phyloP scores from a whole-genome alignment of 2,888 invertebrate genomes.

The Drosophila rubida region DNA sequence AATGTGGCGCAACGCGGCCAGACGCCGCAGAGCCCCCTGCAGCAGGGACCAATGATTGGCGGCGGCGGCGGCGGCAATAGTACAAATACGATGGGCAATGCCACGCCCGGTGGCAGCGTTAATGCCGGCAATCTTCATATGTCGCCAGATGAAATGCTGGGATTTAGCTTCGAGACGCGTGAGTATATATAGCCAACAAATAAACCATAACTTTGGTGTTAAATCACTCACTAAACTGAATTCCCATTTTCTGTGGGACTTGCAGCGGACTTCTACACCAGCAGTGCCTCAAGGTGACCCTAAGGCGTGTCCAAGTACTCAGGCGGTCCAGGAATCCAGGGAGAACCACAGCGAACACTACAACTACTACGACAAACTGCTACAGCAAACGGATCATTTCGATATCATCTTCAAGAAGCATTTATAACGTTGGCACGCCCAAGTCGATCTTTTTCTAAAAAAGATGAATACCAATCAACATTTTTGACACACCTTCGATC shows the following conservation, averaged over 20 bases:
- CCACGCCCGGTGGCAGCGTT: slow-evolving; percentile 66
- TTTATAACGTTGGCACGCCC: slow-evolving; percentile 60
- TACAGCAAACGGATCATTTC: slow-evolving; percentile 23
- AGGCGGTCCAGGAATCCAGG: slow-evolving; percentile 19
- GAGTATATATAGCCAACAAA: slow-evolving; percentile 52
- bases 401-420: slow-evolving; percentile 61
- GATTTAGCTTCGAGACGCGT: slow-evolving; percentile 85
- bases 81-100: slow-evolving; percentile 81
- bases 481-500: slow-evolving; percentile 36
- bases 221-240: background rate
- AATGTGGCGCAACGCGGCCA: slow-evolving; percentile 76
- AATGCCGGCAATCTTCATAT: slow-evolving; percentile 82
- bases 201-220: too few species aligned
- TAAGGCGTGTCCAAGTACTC: slow-evolving; percentile 82
- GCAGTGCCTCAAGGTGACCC: slow-evolving; percentile 91
- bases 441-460: slow-evolving; percentile 31
- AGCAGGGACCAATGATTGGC: slow-evolving; percentile 81
- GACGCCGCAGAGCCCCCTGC: slow-evolving; percentile 84
- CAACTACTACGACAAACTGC: slow-evolving; percentile 32
- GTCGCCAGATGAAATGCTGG: slow-evolving; percentile 83
- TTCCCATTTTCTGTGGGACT: background rate
- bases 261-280: slow-evolving; percentile 89
- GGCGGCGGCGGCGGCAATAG: slow-evolving; percentile 78
- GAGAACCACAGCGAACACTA: slow-evolving; percentile 20
- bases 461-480: slow-evolving; percentile 12